Percentiles rank a stretch among this genome's conserved stretches.
phyloP scores from a whole-genome alignment of 2,888 invertebrate genomes.

The Argyresthia albistria region DNA sequence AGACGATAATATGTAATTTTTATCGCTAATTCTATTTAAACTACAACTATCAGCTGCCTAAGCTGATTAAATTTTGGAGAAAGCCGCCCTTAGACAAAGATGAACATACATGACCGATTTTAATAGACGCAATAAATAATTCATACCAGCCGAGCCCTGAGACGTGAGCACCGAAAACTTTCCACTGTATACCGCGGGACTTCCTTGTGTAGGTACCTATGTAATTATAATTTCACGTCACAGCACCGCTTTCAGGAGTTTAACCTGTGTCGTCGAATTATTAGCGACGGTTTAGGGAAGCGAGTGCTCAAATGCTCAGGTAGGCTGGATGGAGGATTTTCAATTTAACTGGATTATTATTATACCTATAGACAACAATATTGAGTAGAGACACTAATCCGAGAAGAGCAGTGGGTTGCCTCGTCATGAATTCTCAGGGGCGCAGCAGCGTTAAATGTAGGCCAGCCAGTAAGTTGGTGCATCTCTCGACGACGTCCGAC shows the following conservation, averaged over 20 bases:
- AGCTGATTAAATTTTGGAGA: no score
- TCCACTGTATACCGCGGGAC: no score
- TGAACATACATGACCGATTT: neutral
- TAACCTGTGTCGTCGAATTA: neutral
- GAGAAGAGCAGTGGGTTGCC: constrained; percentile 47
- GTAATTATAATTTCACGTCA: neutral
- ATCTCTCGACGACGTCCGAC: constrained; percentile 23
- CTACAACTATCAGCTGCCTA: no score
- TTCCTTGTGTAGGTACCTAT: no score
- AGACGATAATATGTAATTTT: no score
- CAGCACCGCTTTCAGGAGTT: neutral
- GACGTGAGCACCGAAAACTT: neutral
- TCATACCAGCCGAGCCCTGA: neutral
- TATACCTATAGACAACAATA: constrained; percentile 42
- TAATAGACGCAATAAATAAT: neutral
- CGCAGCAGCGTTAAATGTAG: constrained; percentile 60
- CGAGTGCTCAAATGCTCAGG: neutral
- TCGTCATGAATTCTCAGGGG: constrained; percentile 65
- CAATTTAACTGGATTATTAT: constrained; percentile 17
- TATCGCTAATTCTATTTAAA: no score
- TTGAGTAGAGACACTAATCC: constrained; percentile 54
- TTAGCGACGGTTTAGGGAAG: neutral
- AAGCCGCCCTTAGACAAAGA: neutral
- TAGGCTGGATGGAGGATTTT: neutral
- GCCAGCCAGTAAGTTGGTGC: constrained; percentile 61